Evolutionary conservation across 2,888 invertebrate species (phyloP), one percentile per base, ranked within the genome.

Genomic region (Chesias legatella): DNA sequence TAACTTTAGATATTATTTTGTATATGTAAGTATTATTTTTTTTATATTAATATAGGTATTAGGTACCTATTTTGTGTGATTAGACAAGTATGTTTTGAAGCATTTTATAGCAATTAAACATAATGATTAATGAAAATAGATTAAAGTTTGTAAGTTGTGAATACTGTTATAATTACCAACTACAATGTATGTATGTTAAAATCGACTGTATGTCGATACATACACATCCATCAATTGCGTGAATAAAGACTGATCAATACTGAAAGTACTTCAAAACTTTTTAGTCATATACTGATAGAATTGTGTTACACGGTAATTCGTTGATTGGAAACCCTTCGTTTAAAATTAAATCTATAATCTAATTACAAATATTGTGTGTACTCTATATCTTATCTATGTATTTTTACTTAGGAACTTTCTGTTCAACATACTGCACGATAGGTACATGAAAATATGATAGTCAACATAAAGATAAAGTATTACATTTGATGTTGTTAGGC

Each of bases 321-420:
- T 88, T 88, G 86, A 71, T 68, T 77, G 69, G 85, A 86, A 88
- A 86, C 86, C 86, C 36, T 44, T 47, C 79, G 29, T 79, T 67
- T 61, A 51, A 77, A 76, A 75, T 67, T 64, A 77, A 65, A 17
- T 5, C 61, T 67, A 69, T 33, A 69, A 73, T 60, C 72, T 80
- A 85, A 73, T 78, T 81, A 83, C 39, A 33, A 33, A 40, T 40
- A 70, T 72, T 71, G 35, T 32, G 10, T 26, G 63, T 60, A 65
- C 60, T 51, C 68, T 42, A 47, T 44, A 46, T 73, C 73, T 75
- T 79, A 79, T 60, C 1, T 5, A 69, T 68, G 63, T 82, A 75
- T 70, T 69, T 63, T 70, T 64, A 63, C 68, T 73, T 84, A 86
- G 86, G 86, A 86, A 86, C 86, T 85, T 75, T 80, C 58, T 74